phyloP scores from a whole-genome alignment of 2,888 invertebrate species.

The Byasa hedistus region DNA sequence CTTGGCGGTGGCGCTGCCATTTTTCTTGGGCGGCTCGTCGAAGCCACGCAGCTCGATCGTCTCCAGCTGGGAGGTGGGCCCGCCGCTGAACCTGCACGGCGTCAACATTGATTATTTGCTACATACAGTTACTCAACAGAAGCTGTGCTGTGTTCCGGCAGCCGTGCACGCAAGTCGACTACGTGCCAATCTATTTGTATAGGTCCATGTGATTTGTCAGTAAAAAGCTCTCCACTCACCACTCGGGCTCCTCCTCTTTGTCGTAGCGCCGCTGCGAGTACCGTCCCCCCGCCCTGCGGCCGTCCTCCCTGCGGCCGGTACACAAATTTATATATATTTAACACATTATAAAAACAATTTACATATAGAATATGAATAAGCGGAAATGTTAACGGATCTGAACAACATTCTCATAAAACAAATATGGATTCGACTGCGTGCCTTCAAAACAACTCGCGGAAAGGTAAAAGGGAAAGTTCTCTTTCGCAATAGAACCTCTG shows the following conservation, averaged over 20 bases:
- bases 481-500: no score
- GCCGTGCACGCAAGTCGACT: no score
- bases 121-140: not conserved
- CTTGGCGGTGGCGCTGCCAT: constrained; percentile 55
- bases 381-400: no score
- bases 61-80: constrained; percentile 93
- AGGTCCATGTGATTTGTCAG: no score
- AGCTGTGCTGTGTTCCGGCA: no score
- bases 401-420: no score
- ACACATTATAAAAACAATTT: no score
- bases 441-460: no score
- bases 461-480: no score
- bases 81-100: constrained; percentile 84
- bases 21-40: constrained; percentile 83
- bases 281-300: constrained; percentile 77
- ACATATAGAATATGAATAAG: no score
- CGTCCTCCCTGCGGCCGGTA: constrained; percentile 57
- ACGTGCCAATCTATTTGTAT: no score
- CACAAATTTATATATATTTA: not conserved
- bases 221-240: constrained; percentile 70
- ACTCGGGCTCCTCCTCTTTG: constrained; percentile 92
- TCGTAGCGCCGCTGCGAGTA: constrained; percentile 81
- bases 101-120: not conserved
- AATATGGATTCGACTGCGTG: no score
- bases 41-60: constrained; percentile 96